Evolutionary conservation across 92 coral and sea anemone species (phyloP).

Genomic region (Plumapathes pennacea): DNA sequence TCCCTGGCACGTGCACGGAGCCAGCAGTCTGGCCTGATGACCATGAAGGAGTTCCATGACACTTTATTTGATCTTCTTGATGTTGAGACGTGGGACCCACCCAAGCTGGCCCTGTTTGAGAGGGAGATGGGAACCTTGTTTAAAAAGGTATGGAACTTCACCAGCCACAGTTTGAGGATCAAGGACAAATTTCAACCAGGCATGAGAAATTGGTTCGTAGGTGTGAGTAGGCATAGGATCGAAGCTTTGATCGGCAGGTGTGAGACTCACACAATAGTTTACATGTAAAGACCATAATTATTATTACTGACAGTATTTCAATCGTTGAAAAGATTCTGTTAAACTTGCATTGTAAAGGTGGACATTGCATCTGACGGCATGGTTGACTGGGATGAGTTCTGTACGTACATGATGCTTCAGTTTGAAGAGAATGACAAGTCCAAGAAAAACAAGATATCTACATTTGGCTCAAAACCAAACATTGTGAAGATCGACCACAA

Average conservation of each 20-base stretch:
- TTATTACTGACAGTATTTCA: background rate
- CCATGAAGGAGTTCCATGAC: slow-evolving; percentile 72
- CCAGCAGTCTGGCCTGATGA: slow-evolving; percentile 77
- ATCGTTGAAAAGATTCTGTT: background rate
- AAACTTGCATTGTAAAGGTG: slow-evolving; percentile 31
- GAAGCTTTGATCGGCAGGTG: no score
- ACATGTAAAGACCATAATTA: background rate
- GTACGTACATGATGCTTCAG: slow-evolving; percentile 88
- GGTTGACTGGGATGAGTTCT: slow-evolving; percentile 98
- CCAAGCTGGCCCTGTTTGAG: slow-evolving; percentile 60
- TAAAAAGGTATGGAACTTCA: slow-evolving; percentile 63
- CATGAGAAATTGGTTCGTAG: no score
- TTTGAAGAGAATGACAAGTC: slow-evolving; percentile 80
- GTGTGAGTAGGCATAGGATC: no score
- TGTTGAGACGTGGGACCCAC: slow-evolving; percentile 71
- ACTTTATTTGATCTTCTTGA: slow-evolving; percentile 69
- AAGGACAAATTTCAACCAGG: no score
- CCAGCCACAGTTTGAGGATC: no score
- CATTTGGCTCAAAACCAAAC: slow-evolving; percentile 73
- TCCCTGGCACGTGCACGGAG: slow-evolving; percentile 30
- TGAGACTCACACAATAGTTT: no score
- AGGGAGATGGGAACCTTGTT: slow-evolving; percentile 78
- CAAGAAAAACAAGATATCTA: slow-evolving; percentile 30
- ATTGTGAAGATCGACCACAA: slow-evolving; percentile 78
- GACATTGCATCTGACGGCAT: slow-evolving; percentile 95